A percentile compares a stretch with the other conserved stretches of the same genome.
Evolutionary conservation across 1,140 invertebrate species (phyloP).

Genomic region (Aphidius ervi): DNA sequence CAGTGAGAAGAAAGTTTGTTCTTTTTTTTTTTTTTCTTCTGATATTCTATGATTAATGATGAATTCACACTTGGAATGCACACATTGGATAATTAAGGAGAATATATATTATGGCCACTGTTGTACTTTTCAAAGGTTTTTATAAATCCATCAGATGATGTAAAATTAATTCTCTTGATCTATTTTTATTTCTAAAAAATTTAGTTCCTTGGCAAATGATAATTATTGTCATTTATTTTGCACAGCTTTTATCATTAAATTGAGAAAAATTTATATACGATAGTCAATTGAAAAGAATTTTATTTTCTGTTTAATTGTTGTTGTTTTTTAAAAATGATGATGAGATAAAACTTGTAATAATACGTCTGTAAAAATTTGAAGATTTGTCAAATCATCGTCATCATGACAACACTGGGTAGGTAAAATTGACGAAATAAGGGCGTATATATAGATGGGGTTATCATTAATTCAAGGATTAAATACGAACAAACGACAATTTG

Average conservation of each 20-base stretch:
- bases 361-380: slow-evolving; percentile 36
- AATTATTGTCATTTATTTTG: no score
- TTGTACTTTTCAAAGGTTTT: background rate
- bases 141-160: no score
- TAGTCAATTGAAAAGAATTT: no score
- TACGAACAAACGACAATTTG: slow-evolving; percentile 52
- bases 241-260: no score
- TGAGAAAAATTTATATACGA: no score
- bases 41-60: slow-evolving; percentile 54
- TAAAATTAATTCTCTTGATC: no score
- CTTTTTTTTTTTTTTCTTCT: slow-evolving; percentile 21
- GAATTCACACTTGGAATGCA: slow-evolving; percentile 55
- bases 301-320: no score
- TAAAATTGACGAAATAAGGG: slow-evolving; percentile 4
- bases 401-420: slow-evolving; percentile 28
- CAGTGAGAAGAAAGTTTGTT: slow-evolving; percentile 26
- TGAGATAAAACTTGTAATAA: background rate
- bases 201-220: no score
- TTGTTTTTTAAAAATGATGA: no score
- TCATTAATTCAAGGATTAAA: slow-evolving; percentile 55
- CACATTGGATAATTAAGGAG: slow-evolving; percentile 54
- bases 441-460: background rate
- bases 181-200: no score
- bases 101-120: slow-evolving; percentile 52
- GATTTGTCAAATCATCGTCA: slow-evolving; percentile 47